Conservation (phyloP, 2,888 invertebrate species). For the Mellilla xanthometata region DNA sequence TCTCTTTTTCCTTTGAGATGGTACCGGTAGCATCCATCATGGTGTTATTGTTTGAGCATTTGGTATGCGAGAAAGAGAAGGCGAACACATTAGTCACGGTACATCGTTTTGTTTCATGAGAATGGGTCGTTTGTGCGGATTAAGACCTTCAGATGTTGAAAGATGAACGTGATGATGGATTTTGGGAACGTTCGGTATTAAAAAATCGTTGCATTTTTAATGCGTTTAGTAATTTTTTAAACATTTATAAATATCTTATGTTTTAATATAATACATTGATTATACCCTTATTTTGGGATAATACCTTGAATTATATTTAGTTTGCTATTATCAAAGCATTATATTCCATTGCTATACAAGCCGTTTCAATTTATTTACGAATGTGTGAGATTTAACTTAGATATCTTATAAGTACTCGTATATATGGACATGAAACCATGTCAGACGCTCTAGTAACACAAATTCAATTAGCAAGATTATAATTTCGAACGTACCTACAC, state of each 20-base stretch:
- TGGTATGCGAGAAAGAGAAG: slow-evolving; percentile 45
- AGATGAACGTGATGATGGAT: slow-evolving; percentile 30
- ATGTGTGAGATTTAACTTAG: slow-evolving; percentile 20
- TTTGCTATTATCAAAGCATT: no score
- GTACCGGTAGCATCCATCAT: slow-evolving; percentile 71
- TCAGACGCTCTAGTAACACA: slow-evolving; percentile 26
- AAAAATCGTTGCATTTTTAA: no score
- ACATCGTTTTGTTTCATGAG: slow-evolving; percentile 62
- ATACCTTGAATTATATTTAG: no score
- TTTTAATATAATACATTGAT: no score
- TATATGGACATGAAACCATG: slow-evolving; percentile 20
- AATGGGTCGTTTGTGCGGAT: slow-evolving; percentile 53
- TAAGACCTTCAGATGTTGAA: slow-evolving; percentile 45
- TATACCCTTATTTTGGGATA: no score
- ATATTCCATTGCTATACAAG: no score
- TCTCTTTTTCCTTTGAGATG: slow-evolving; percentile 63
- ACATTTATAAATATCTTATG: no score
- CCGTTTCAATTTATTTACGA: slow-evolving; percentile 10
- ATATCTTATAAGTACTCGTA: no score
- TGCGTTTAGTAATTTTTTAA: no score
- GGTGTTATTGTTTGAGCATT: slow-evolving; percentile 61
- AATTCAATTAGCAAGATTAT: slow-evolving; percentile 34
- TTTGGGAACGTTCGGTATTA: slow-evolving; percentile 11
- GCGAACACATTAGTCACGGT: slow-evolving; percentile 59
- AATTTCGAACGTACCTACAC: slow-evolving; percentile 22